Percentiles rank a stretch among this genome's conserved stretches.
Conservation (phyloP, 2,113 vertebrate genomes). For the Festucalex cinctus region DNA sequence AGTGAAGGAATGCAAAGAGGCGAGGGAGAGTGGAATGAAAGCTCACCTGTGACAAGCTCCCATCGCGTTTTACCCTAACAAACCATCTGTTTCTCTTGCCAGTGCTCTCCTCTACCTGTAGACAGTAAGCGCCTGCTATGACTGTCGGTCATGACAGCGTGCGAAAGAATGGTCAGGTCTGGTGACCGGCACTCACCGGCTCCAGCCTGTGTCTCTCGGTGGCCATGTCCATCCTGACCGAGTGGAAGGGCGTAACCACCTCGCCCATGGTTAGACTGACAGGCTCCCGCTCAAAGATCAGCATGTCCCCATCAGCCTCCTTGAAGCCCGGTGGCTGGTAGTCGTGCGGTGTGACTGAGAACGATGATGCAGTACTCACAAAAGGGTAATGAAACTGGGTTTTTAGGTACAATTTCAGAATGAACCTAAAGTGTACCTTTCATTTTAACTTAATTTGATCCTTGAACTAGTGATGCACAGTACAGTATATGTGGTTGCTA, state of each 20-base stretch:
- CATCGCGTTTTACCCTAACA: slow-evolving; percentile 53
- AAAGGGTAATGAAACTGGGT: too few relatives aligned
- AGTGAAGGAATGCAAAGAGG: too few relatives aligned
- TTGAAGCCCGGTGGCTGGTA: slow-evolving; percentile 97
- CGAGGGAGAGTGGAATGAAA: not conserved
- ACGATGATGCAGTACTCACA: not conserved
- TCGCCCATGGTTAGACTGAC: slow-evolving; percentile 84
- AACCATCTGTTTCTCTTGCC: slow-evolving; percentile 52
- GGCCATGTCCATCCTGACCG: slow-evolving; percentile 82
- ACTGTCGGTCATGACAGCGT: not conserved
- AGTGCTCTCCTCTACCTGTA: slow-evolving; percentile 66
- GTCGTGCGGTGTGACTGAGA: slow-evolving; percentile 72
- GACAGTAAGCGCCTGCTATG: not conserved
- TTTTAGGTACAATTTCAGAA: too few relatives aligned
- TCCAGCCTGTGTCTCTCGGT: slow-evolving; percentile 87
- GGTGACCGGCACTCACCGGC: slow-evolving; percentile 38
- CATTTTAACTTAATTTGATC: too few relatives aligned
- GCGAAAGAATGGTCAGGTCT: not conserved
- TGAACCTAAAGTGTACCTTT: too few relatives aligned
- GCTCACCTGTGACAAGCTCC: slow-evolving; percentile 42
- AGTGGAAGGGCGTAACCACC: slow-evolving; percentile 86
- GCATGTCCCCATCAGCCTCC: slow-evolving; percentile 72
- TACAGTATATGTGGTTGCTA: too few relatives aligned
- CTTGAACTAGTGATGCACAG: too few relatives aligned
- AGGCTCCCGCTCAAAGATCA: slow-evolving; percentile 83